A percentile compares a stretch with the other conserved stretches of the same genome.
These are phyloP conservation scores for Cancer borealis DNA, from an alignment of 2,888 invertebrate genomes.

Conservation along the genomic window DNA sequence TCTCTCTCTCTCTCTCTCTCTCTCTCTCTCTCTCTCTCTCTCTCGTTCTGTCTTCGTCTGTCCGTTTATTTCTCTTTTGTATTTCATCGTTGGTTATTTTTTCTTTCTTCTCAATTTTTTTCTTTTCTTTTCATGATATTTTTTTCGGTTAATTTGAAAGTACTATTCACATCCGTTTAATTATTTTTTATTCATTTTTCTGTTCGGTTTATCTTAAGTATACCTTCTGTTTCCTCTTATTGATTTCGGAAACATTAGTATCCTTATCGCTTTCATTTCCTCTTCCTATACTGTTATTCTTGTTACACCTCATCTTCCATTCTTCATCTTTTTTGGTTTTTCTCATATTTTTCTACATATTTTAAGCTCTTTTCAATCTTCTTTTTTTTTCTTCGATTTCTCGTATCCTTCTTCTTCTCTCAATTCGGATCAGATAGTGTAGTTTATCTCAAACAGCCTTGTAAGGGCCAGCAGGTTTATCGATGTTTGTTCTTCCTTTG, in stretches of 20 bases:
- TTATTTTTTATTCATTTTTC: not conserved
- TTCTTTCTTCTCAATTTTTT: not conserved
- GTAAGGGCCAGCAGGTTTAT: no score
- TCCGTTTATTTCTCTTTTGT: not conserved
- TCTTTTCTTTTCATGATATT: not conserved
- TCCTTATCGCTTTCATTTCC: not conserved
- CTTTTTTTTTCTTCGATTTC: no score
- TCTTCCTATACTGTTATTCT: not conserved
- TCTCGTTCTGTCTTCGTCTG: not conserved
- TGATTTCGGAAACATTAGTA: not conserved
- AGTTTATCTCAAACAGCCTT: no score
- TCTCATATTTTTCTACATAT: no score
- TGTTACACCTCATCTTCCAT: no score
- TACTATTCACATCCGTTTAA: no score
- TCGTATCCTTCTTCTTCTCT: no score
- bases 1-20: conserved; percentile 32
- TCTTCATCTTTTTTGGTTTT: no score
- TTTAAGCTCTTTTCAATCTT: no score
- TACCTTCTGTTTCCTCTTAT: no score
- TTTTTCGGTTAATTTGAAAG: not conserved
- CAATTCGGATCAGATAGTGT: no score
- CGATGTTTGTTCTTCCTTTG: no score
- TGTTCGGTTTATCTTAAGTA: not conserved
- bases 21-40: not conserved
- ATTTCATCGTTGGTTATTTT: not conserved